Evolutionary conservation across 64 coral and sea anemone species (phyloP).

Genomic region (Pocillopora damicornis): DNA sequence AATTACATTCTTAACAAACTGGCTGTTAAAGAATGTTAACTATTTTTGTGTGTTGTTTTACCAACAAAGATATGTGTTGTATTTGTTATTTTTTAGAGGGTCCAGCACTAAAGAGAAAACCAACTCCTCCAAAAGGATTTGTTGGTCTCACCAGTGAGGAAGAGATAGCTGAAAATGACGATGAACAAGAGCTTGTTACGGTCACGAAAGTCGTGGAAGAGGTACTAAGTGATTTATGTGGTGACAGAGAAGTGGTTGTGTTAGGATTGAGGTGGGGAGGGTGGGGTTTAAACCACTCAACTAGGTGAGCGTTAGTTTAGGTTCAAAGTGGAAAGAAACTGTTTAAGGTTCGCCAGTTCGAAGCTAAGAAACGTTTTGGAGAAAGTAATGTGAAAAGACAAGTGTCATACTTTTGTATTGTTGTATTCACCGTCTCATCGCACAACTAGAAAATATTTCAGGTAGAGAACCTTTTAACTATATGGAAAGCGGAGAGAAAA

Average conservation of each 20-base stretch:
- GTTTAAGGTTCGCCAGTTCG: no score
- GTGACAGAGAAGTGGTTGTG: background rate
- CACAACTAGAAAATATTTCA: no score
- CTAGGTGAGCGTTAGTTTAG: background rate
- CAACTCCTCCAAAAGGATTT: conserved; percentile 1
- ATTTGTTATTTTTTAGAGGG: conserved; percentile 44
- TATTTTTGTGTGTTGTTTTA: background rate
- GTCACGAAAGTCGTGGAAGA: conserved; percentile 82
- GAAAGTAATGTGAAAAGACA: no score
- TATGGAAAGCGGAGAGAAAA: no score
- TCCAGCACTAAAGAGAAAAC: conserved; percentile 46
- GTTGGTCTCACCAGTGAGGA: background rate
- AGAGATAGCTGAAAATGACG: conserved; percentile 17
- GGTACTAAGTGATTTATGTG: background rate
- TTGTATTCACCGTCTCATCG: background rate
- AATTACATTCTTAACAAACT: no score
- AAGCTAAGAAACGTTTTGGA: no score
- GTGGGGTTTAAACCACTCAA: background rate
- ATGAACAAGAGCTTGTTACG: conserved; percentile 67
- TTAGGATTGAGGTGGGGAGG: background rate
- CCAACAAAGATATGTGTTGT: background rate
- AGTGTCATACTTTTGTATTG: background rate
- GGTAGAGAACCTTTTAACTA: no score
- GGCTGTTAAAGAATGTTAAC: background rate
- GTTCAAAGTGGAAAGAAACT: no score